Evolutionary conservation across 37 sponge, comb jelly and placozoan species (phyloP), one percentile per base, ranked within the genome.

Genomic region (Crambe crambe): DNA sequence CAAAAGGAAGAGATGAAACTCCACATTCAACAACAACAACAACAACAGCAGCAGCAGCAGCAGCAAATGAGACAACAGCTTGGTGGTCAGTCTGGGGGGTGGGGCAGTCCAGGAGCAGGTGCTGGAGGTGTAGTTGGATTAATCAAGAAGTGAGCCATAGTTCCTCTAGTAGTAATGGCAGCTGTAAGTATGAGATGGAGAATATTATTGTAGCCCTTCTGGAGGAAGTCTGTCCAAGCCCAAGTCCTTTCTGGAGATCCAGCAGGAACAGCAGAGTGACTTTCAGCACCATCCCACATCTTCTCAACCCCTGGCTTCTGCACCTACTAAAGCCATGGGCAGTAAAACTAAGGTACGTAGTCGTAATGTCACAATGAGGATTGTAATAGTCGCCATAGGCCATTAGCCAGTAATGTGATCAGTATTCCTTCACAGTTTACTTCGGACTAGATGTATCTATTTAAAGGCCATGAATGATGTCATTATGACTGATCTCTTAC

Each of bases 201-300:
- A n/a, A n/a, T 42, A 12, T 38, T 42, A 12, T 1, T 70, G 41
- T 40, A 42, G 71, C 39, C 42, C 68, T 67, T 10, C n/a, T 40
- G 42, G 37, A 20, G 42, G 56, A 17, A 56, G 56, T 62, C 0
- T 35, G 12, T 0, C 68, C 2, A 83, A 74, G 38, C 77, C 88
- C 29, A 83, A 79, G 64, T 92, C 88, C 3, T 84, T 87, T 60
- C 68, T 83, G 6, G 92, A 87, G 66, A 87, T 92, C 36, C 92
- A 91, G 66, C 68, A 75, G 57, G 92, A 91, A 59, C 89, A 89
- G 80, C 68, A 89, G 60, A 77, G 56, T 3, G 85, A 83, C 37
- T 40, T 78, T 31, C 61, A 42, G 27, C 26, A 42, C 34, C 65
- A 8, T 34, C 32, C 61, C 6, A 23, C 44, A 56, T n/a, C 74